A percentile compares a stretch with the other conserved stretches of the same genome.
These are phyloP conservation scores for Eugnorisma glareosa DNA, from an alignment of 2,888 invertebrate species.

Conservation along the genomic window DNA sequence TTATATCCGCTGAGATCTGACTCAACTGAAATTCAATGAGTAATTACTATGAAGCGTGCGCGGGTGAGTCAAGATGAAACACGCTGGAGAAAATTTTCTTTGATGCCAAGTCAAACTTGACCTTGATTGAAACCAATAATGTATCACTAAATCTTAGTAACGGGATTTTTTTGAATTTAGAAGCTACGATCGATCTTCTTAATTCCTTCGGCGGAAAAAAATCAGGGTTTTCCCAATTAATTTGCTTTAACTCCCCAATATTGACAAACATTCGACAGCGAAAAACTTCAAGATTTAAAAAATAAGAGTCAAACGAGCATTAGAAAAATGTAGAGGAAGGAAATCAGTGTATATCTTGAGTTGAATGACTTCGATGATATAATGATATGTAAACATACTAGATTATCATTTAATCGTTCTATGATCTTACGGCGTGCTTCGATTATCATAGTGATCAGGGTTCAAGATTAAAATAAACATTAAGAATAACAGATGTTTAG, in stretches of 20 bases:
- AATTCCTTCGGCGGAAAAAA: background rate
- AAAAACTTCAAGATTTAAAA: background rate
- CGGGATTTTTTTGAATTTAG: background rate
- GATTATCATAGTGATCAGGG: conserved; percentile 32
- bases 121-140: conserved; percentile 46
- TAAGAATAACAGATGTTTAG: too few relatives aligned
- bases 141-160: conserved; percentile 24
- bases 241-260: background rate
- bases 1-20: conserved; percentile 70
- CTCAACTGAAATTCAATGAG: conserved; percentile 83
- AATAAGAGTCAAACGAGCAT: background rate
- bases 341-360: conserved; percentile 31
- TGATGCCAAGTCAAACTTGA: conserved; percentile 70
- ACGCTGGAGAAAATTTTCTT: conserved; percentile 73
- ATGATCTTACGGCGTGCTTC: background rate
- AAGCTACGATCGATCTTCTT: background rate
- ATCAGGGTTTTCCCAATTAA: background rate
- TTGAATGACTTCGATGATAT: conserved; percentile 45
- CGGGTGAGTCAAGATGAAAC: conserved; percentile 80
- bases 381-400: conserved; percentile 18
- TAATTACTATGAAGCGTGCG: conserved; percentile 77
- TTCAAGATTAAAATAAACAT: background rate
- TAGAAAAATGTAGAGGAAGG: background rate
- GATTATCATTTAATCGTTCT: conserved; percentile 29
- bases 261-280: background rate